Evolutionary conservation across 1,140 invertebrate species (phyloP).

Genomic region (Eumeta japonica): DNA sequence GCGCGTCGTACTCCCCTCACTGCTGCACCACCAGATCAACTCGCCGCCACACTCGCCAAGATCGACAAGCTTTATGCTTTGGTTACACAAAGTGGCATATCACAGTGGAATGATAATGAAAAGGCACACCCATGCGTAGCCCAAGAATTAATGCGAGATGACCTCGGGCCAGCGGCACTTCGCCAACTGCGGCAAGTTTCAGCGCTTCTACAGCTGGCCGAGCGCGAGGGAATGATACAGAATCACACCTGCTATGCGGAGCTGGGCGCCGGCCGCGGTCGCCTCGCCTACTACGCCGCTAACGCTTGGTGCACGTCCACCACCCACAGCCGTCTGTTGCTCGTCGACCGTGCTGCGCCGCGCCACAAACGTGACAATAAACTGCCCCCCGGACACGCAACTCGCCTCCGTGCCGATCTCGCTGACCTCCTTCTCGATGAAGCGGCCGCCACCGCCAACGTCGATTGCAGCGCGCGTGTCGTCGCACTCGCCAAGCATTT

Average conservation of each 20-base stretch:
- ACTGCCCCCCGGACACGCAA: conserved; percentile 38
- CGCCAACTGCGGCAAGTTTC: conserved; percentile 74
- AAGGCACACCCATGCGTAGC: conserved; percentile 45
- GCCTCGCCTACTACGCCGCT: conserved; percentile 64
- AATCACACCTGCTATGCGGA: conserved; percentile 74
- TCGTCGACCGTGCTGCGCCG: conserved; percentile 75
- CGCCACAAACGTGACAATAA: conserved; percentile 81
- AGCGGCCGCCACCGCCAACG: conserved; percentile 51
- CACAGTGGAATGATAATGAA: no score
- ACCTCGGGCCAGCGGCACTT: conserved; percentile 62
- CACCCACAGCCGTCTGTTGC: conserved; percentile 52
- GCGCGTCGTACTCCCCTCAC: conserved; percentile 6
- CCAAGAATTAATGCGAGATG: conserved; percentile 62
- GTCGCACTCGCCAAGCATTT: conserved; percentile 84
- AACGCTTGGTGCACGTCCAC: conserved; percentile 44
- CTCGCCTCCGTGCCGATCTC: conserved; percentile 71
- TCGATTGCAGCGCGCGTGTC: conserved; percentile 27
- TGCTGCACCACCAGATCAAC: no score
- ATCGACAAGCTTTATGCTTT: background rate
- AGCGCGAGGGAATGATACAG: conserved; percentile 57
- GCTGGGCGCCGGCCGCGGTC: conserved; percentile 86
- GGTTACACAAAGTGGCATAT: no score
- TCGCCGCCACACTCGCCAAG: background rate
- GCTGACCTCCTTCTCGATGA: conserved; percentile 67
- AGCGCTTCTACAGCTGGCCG: conserved; percentile 65